Base-by-base conservation (phyloP, 2,113 vertebrate species). In the Pelmatolapia mariae region DNA sequence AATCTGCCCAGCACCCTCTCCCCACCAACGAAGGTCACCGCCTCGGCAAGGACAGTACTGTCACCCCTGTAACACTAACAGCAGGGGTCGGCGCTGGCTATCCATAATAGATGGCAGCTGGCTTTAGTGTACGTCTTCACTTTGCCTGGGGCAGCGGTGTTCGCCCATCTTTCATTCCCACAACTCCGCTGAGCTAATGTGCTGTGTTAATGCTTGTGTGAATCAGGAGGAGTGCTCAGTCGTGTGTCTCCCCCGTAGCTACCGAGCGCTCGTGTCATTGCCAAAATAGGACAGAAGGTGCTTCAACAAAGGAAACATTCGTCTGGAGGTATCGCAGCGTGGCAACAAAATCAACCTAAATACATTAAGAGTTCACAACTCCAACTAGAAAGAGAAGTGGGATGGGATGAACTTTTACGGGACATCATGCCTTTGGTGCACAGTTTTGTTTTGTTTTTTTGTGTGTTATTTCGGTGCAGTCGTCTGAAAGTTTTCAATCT, bases 61-160 rank as follows among this genome's bases (percentile, higher is more conserved):
- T 92, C 94, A 93, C 93, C 95, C 93, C 95, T 26, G 86, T 90
- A 92, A 94, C 92, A 93, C 89, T 87, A 82, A 92, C 93, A 89
- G 92, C 88, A 92, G 94, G 93, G 94, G 94, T 94, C 90, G 89
- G 87, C 87, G 2, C 89, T 53, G 94, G 93, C 94, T 86, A 94
- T 95, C 94, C 93, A 95, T 95, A 96, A 95, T 95, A 95, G 95
- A 95, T 95, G 95, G 94, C 95, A 95, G 93, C 94, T 96, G 95
- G 95, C 92, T 95, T 92, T 93, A 89, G 95, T 94, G 95, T 94
- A 94, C 82, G 85, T 94, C 95, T 95, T 95, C 95, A 94, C 95
- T 95, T 95, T 96, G 95, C 95, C 95, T 89, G 91, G 94, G 93
- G 95, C 94, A 86, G 85, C 84, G 86, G 89, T 87, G 90, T 91